Evolutionary conservation across 2,797 vertebrate genomes (phyloP).

Genomic region (Adelosebastes latens): DNA sequence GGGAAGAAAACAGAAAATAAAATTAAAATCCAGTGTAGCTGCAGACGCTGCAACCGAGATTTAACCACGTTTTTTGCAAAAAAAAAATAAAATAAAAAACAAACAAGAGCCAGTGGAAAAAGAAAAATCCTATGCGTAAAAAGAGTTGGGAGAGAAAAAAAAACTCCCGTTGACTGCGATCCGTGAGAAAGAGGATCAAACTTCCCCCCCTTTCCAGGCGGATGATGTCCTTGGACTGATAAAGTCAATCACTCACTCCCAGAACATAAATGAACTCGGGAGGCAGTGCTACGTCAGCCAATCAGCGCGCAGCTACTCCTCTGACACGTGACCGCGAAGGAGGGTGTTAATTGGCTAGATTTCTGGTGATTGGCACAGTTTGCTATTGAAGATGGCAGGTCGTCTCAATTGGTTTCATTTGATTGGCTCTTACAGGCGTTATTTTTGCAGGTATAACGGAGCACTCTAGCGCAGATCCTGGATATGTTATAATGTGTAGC

Average conservation of each 20-base stretch:
- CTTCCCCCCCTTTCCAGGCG: constrained; percentile 90
- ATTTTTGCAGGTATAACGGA: constrained; percentile 89
- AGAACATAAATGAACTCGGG: constrained; percentile 95
- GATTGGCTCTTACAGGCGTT: constrained; percentile 86
- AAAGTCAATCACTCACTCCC: constrained; percentile 96
- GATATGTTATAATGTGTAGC: constrained; percentile 25
- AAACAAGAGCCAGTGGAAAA: constrained; percentile 62
- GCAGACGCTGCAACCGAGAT: constrained; percentile 64
- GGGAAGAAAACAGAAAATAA: constrained; percentile 66
- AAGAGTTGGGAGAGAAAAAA: constrained; percentile 78
- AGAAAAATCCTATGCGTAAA: constrained; percentile 76
- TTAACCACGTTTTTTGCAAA: constrained; percentile 51
- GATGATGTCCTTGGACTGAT: constrained; percentile 98
- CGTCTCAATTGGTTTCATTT: constrained; percentile 80
- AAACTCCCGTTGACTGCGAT: constrained; percentile 86
- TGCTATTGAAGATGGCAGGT: constrained; percentile 90
- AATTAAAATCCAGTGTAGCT: constrained; percentile 84
- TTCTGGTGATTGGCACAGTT: constrained; percentile 88
- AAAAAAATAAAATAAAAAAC: constrained; percentile 58
- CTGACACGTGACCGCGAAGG: constrained; percentile 85
- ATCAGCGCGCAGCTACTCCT: constrained; percentile 82
- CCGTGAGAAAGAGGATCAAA: constrained; percentile 88
- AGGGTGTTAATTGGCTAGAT: constrained; percentile 85
- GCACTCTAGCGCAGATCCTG: constrained; percentile 60
- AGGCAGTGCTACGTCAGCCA: constrained; percentile 88